These are phyloP conservation scores for Chironomus tepperi DNA, from an alignment of 1,140 invertebrate species.

Conservation along the genomic window DNA sequence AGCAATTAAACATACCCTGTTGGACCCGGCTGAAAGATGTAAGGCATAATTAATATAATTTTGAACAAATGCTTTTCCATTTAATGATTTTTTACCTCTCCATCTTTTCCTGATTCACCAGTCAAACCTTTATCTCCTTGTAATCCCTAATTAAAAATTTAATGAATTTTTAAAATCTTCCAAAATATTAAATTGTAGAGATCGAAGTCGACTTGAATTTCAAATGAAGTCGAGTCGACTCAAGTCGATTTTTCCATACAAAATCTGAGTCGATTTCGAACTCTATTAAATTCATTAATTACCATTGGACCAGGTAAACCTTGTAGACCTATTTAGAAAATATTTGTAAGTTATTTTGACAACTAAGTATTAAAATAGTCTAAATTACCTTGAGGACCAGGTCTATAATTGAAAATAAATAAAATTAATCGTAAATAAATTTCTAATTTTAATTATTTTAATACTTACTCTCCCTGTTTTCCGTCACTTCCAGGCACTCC, in stretches of 20 bases:
- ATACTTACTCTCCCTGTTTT: constrained; percentile 52
- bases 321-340: constrained; percentile 44
- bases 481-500: constrained; percentile 69
- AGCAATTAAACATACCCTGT: background rate
- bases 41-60: background rate
- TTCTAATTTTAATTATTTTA: background rate
- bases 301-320: constrained; percentile 61
- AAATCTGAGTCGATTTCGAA: background rate
- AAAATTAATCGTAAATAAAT: background rate
- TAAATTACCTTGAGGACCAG: constrained; percentile 48
- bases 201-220: too few species aligned
- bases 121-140: constrained; percentile 68
- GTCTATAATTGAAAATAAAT: constrained; percentile 28
- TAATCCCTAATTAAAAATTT: constrained; percentile 41
- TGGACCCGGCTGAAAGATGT: background rate
- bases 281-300: too few species aligned
- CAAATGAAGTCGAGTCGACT: too few species aligned
- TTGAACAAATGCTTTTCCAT: background rate
- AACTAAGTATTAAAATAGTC: background rate
- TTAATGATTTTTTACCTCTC: constrained; percentile 51
- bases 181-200: too few species aligned
- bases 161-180: too few species aligned
- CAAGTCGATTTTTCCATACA: too few species aligned
- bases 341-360: background rate
- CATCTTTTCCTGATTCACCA: constrained; percentile 73